phyloP scores from a whole-genome alignment of 2,888 invertebrate genomes.

The Drosophila eohydei region DNA sequence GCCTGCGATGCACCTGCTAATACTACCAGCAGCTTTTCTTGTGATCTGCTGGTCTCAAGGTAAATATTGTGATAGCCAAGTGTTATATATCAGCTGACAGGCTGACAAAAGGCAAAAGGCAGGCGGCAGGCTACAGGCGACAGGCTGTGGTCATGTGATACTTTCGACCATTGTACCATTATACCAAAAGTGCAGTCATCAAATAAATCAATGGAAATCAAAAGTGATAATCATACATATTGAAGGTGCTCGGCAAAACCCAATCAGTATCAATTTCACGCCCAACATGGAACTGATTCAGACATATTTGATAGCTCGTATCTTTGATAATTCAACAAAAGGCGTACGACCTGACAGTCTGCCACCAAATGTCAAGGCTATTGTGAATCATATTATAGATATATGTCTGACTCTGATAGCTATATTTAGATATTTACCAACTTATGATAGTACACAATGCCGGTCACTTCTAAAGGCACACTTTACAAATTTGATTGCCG shows the following conservation, averaged over 20 bases:
- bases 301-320: slow-evolving; percentile 32
- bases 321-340: slow-evolving; percentile 21
- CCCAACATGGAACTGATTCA: slow-evolving; percentile 29
- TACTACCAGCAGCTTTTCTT: slow-evolving; percentile 47
- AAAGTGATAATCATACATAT: slow-evolving; percentile 40
- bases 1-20: slow-evolving; percentile 39
- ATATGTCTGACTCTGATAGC: slow-evolving; percentile 11
- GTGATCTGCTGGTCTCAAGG: slow-evolving; percentile 66
- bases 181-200: slow-evolving; percentile 42
- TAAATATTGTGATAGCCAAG: slow-evolving; percentile 27
- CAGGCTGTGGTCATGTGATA: slow-evolving; percentile 56
- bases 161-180: slow-evolving; percentile 37
- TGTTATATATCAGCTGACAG: slow-evolving; percentile 27
- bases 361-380: slow-evolving; percentile 47
- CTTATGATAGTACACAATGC: slow-evolving; percentile 15
- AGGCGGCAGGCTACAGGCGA: background rate
- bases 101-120: background rate
- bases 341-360: slow-evolving; percentile 37
- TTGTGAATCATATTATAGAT: slow-evolving; percentile 23
- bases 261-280: slow-evolving; percentile 61
- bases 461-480: slow-evolving; percentile 21
- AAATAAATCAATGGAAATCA: slow-evolving; percentile 45
- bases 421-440: slow-evolving; percentile 8
- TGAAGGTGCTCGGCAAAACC: slow-evolving; percentile 9
- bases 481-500: slow-evolving; percentile 37